Evolutionary conservation across 2,888 invertebrate species (phyloP).

Genomic region (Coelopa pilipes): DNA sequence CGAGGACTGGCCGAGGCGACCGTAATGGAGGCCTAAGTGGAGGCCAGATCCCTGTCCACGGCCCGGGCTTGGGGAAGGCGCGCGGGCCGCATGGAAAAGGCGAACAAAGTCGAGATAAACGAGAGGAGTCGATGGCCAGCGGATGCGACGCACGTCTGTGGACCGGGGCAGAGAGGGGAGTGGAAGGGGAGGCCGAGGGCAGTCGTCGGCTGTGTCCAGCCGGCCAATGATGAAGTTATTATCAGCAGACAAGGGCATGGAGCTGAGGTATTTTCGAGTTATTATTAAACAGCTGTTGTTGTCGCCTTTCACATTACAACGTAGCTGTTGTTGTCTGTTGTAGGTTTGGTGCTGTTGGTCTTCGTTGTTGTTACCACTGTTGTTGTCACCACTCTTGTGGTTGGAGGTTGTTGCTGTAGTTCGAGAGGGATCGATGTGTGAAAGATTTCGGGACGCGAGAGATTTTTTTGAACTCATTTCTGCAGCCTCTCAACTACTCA

Average conservation of each 20-base stretch:
- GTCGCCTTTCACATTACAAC: constrained; percentile 3
- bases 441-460: too few species aligned
- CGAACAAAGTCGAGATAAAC: too few species aligned
- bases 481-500: too few species aligned
- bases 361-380: constrained; percentile 37
- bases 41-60: too few species aligned
- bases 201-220: background rate
- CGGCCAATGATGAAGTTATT: background rate
- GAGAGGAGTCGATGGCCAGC: too few species aligned
- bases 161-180: background rate
- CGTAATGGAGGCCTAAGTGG: too few species aligned
- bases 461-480: too few species aligned
- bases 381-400: background rate
- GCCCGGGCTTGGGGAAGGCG: too few species aligned
- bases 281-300: constrained; percentile 1
- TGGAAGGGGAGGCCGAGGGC: background rate
- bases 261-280: background rate
- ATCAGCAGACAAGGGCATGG: background rate
- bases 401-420: background rate
- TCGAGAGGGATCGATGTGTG: too few species aligned
- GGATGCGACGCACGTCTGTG: too few species aligned
- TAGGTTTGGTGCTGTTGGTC: constrained; percentile 25
- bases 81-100: too few species aligned
- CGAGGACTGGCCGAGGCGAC: too few species aligned
- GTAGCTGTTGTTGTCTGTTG: constrained; percentile 34